Percentiles rank a stretch among this genome's conserved stretches.
These are phyloP conservation scores for Drosophila kurseongensis DNA, from an alignment of 1,140 invertebrate species.

Conservation along the genomic window DNA sequence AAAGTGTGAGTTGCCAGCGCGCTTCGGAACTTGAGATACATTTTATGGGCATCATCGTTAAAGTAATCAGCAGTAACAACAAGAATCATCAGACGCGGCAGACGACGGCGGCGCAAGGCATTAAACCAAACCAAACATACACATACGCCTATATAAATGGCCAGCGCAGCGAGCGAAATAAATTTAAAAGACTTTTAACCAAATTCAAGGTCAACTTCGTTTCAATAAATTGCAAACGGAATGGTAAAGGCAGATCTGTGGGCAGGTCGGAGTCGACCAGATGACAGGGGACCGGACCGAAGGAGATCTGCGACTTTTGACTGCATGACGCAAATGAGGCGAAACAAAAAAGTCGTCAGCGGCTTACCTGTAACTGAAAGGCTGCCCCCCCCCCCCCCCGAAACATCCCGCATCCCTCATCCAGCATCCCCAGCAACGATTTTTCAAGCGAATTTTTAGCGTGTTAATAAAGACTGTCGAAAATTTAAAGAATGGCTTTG, in stretches of 20 bases:
- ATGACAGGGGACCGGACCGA: conserved; percentile 24
- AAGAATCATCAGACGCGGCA: conserved; percentile 59
- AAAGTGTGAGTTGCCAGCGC: conserved; percentile 21
- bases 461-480: conserved; percentile 76
- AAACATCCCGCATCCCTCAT: conserved; percentile 2
- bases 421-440: conserved; percentile 20
- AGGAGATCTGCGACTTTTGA: conserved; percentile 49
- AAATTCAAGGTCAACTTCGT: conserved; percentile 83
- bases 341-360: conserved; percentile 30
- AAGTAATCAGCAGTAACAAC: conserved; percentile 78
- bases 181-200: conserved; percentile 81
- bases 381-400: conserved; percentile 3
- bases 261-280: conserved; percentile 22
- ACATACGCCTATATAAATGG: conserved; percentile 33
- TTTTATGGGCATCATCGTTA: conserved; percentile 80
- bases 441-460: conserved; percentile 63
- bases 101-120: conserved; percentile 30
- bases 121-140: conserved; percentile 39
- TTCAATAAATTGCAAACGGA: conserved; percentile 80
- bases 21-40: conserved; percentile 57
- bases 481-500: conserved; percentile 73
- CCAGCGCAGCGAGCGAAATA: conserved; percentile 66
- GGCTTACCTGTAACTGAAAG: conserved; percentile 72
- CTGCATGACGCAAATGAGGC: conserved; percentile 76
- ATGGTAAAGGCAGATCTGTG: conserved; percentile 42